These are phyloP conservation scores for Cottus gobio DNA, from an alignment of 2,113 vertebrate genomes.

Conservation along the genomic window DNA sequence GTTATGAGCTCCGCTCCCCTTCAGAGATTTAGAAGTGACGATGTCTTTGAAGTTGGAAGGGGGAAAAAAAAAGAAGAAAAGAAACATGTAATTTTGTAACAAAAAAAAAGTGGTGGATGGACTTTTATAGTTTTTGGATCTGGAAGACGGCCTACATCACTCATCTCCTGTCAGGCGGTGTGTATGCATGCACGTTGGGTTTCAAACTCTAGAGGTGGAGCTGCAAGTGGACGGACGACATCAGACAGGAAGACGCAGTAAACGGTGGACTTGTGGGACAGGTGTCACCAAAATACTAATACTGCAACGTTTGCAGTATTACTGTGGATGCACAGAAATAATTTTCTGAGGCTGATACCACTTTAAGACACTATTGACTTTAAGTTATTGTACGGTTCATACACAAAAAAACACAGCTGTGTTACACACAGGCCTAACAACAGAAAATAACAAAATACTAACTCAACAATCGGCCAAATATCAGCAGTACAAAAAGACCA, in stretches of 20 bases:
- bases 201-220: background rate
- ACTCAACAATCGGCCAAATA: background rate
- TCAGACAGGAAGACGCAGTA: background rate
- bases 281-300: background rate
- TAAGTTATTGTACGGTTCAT: background rate
- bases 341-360: background rate
- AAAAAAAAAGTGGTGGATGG: conserved; percentile 44
- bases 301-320: background rate
- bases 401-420: background rate
- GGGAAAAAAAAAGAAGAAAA: too few relatives aligned
- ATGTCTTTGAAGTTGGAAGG: conserved; percentile 46
- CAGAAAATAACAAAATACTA: background rate
- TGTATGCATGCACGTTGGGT: conserved; percentile 20
- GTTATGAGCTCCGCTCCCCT: conserved; percentile 30
- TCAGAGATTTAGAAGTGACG: conserved; percentile 49
- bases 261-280: background rate
- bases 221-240: background rate
- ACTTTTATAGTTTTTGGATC: conserved; percentile 38
- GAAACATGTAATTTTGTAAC: conserved; percentile 2
- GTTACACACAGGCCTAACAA: background rate
- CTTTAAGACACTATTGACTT: background rate
- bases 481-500: background rate
- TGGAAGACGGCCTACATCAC: conserved; percentile 37
- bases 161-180: conserved; percentile 38
- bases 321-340: background rate